Base-by-base conservation (phyloP, 2,797 vertebrate genomes). In the Rhyacichthys aspro region DNA sequence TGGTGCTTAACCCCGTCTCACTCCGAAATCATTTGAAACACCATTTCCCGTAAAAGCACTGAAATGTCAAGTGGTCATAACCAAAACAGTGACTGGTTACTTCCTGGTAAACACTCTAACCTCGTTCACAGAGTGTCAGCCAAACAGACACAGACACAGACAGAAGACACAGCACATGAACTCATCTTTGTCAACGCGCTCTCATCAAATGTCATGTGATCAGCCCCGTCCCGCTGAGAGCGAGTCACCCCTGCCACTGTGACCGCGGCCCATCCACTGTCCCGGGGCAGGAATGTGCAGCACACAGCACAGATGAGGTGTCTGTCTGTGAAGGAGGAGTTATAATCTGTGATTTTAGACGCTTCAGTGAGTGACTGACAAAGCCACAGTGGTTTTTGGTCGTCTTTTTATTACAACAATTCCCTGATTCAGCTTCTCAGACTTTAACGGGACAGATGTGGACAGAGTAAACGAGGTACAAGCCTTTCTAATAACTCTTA, bases 281-380 rank as follows among this genome's bases (percentile, higher is more conserved):
- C 77, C 82, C 76, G 67, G 1, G 15, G 38, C 36, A 82, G 76
- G 74, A 89, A 87, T 84, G 82, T 77, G 67, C 73, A 55, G 54
- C 52, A 74, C 74, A 81, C 36, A 76, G 67, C 57, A 79, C 53
- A 78, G 64, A 78, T 76, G 49, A 61, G 74, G 64, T 68, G 76
- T 74, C 69, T 83, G 79, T 79, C 78, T 44, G 55, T 70, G 66
- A 46, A 11, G 56, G 53, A 7, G 56, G 48, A 62, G 61, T 83
- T 71, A 43, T 55, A 72, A 78, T 81, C 80, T 48, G 52, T 46
- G 65, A 82, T 87, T 73, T 71, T 72, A 63, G 55, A 80, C 70
- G 78, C 61, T 72, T 68, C 33, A 28, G 56, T 80, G 74, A 78
- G 54, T 16, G 52, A 43, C 52, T 66, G 68, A 77, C 59, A 66